Evolutionary conservation across 2,113 vertebrate genomes (phyloP), one percentile per base, ranked within the genome.

Genomic region (Thalassoma bifasciatum): DNA sequence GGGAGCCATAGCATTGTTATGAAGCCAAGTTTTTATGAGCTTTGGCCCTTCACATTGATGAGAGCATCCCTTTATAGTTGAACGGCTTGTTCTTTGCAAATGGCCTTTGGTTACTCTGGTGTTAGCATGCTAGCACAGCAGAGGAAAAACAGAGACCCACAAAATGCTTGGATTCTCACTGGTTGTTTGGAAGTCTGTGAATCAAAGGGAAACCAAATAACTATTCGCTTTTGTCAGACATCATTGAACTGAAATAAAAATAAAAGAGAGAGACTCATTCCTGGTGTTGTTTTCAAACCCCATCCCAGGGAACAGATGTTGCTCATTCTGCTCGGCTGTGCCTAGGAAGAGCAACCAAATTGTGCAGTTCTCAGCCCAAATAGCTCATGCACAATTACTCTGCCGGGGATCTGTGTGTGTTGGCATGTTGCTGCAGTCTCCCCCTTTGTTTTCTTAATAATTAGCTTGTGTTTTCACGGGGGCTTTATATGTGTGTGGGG

Each of bases 381-480:
- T 88, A 95, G 91, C 62, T 79, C 94, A 88, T 86, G 92, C 92
- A 92, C 94, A 95, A 95, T 95, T 96, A 95, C 93, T 93, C 94
- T 95, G 94, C 94, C 95, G 95, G 93, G 88, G 93, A 94, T 89
- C 93, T 94, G 93, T 94, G 89, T 92, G 88, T 93, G 88, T 94
- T 95, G 93, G 94, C 94, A 94, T 89, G 69, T 85, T 80, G 83
- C 91, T 93, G 91, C 88, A 85, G 89, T 92, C 46, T 93, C 92
- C 59, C 86, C 84, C 91, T 93, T 94, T 95, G 94, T 96, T 97
- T 96, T 96, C 93, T 89, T 95, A 95, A 94, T 95, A 95, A 95
- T 96, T 96, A 96, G 93, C 91, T 92, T 91, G 83, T 93, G 93
- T 95, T 91, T 92, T 93, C 82, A 86, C 91, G 94, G 91, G 84